Conservation (phyloP, 2,113 vertebrate species). For the Salvator merianae region DNA sequence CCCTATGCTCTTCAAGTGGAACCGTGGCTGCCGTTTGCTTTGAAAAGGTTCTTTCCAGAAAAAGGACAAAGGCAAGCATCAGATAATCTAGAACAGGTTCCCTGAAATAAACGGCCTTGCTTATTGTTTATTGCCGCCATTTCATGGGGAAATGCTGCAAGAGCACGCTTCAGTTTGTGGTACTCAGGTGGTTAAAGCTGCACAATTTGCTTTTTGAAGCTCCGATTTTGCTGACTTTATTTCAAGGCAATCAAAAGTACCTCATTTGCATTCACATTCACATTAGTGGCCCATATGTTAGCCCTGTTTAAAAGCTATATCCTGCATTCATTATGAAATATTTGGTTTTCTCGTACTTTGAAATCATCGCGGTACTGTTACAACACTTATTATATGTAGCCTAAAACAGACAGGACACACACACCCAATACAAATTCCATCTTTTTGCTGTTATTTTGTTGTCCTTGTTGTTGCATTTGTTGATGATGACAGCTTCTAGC, state of each 20-base stretch:
- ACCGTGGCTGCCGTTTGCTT: not conserved
- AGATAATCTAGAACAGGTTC: conserved; percentile 47
- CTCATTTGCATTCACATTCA: conserved; percentile 84
- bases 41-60: not conserved
- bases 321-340: conserved; percentile 82
- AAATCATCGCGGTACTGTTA: conserved; percentile 75
- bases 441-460: conserved; percentile 19
- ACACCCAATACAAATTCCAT: conserved; percentile 31
- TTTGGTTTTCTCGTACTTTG: conserved; percentile 75
- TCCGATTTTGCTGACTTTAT: conserved; percentile 81
- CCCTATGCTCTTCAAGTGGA: conserved; percentile 14
- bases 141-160: conserved; percentile 62
- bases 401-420: conserved; percentile 46
- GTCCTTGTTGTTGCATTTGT: conserved; percentile 23
- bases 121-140: conserved; percentile 51
- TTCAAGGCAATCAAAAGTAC: conserved; percentile 81
- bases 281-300: conserved; percentile 85
- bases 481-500: conserved; percentile 49
- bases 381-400: conserved; percentile 71
- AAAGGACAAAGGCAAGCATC: conserved; percentile 41
- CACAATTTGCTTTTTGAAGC: conserved; percentile 77
- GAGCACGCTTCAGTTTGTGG: conserved; percentile 64
- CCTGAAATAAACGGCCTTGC: conserved; percentile 47
- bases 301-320: conserved; percentile 83
- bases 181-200: conserved; percentile 76